Evolutionary conservation across 2,888 invertebrate species (phyloP), one percentile per base, ranked within the genome.

Genomic region (Pyrgus malvae): DNA sequence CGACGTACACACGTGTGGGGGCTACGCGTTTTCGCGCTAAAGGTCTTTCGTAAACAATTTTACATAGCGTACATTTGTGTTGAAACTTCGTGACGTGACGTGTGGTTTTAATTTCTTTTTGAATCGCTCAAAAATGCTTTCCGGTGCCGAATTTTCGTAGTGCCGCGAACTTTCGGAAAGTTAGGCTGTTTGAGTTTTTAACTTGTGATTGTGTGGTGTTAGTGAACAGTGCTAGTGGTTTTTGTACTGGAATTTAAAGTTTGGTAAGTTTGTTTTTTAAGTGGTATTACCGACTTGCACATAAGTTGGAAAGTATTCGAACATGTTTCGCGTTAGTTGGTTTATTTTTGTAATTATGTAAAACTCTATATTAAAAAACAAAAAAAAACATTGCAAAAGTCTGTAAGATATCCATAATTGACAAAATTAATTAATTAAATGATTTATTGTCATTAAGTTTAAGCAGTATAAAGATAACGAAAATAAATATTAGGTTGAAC

Each of bases 1-100:
- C 70, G 78, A 63, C 72, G 76, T 55, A 37, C 27, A 72, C 74
- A 65, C 72, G 82, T 66, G 62, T 58, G 21, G 21, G 67, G 66
- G 58, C 23, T 61, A 61, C 67, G 49, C 67, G 60, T 67, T 70
- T 70, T 59, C 57, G 58, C 68, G 65, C 63, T 65, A 63, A 62
- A n/a, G 67, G 50, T 37, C 57, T 54, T 64, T 62, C 64, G 70
- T 65, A 65, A 66, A 63, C 65, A 56, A 65, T 65, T 71, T 65
- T 68, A 63, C 64, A 67, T 68, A 63, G 63, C 58, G 60, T 54
- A 61, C 65, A 56, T 56, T 49, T 57, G 72, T 71, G 70, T 38
- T 57, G 59, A 53, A 70, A 69, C 63, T 69, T 67, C 57, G 11
- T 37, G 21, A 21, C 8, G 25, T 29, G 9, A 48, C 42, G 44